Base-by-base conservation (phyloP, 2,888 invertebrate species). In the Cheilosia urbana region DNA sequence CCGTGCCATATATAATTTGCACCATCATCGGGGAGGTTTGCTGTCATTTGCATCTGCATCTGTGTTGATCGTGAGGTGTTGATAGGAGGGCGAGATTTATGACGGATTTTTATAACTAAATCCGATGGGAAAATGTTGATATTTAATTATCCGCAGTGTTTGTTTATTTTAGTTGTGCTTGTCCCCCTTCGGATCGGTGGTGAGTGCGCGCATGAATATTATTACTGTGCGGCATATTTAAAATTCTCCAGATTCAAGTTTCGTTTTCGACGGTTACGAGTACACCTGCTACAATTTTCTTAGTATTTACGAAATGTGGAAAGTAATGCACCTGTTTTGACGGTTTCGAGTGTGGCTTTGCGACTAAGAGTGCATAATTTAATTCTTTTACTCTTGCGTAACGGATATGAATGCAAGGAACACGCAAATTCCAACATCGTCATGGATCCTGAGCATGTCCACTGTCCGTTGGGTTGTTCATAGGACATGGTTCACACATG, bases 61-160 rank as follows among this genome's bases (percentile, higher is more conserved):
- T 69, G 53, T 60, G 53, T 19, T 65, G 85, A 85, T 85, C 85
- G 81, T 85, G 81, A 72, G 81, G 76, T 68, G 76, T 45, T 72
- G 85, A 80, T 85, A 81, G 13, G 47, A 40, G 66, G 72, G 40
- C 68, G 72, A 81, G 85, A 85, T 85, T 85, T 85, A 85, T 85
- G 85, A 63, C 76, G 68, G 66, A 80, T 80, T 55, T 58, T 49
- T 19, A 45, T 51, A 75, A 19, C 11, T 34, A 55, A 78, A 73
- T 78, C 78, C 81, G 71, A 77, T 85, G 76, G 81, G 77, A 85
- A 72, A 76, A 72, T 81, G 81, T 81, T 85, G 81, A 85, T 81
- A 76, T 77, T 81, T 85, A 77, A 81, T 81, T 85, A 77, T 85
- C 71, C 85, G 66, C 80, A 77, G 76, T 85, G 85, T 85, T 85